Conservation (phyloP, 1,140 invertebrate species). For the Paralvinella palmiformis region DNA sequence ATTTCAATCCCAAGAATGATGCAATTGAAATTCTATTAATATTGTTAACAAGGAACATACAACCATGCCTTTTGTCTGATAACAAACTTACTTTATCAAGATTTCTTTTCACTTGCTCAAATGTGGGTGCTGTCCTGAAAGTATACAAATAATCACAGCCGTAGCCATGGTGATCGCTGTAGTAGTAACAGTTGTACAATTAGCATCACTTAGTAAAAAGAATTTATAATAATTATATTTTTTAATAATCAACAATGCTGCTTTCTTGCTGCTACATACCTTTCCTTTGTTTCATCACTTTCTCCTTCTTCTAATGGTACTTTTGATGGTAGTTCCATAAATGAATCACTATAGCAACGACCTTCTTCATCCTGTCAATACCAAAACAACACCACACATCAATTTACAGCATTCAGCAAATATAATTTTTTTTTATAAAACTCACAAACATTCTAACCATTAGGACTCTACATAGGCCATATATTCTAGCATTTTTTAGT, state of each 20-base stretch:
- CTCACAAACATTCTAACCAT: too few species aligned
- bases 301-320: background rate
- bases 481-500: too few species aligned
- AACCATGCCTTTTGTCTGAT: too few species aligned
- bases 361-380: constrained; percentile 81
- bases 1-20: too few species aligned
- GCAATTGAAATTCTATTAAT: too few species aligned
- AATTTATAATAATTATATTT: background rate
- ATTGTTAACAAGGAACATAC: too few species aligned
- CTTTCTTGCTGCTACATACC: constrained; percentile 22
- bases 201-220: background rate
- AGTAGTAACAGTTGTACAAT: background rate
- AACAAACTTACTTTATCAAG: constrained; percentile 48
- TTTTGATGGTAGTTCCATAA: constrained; percentile 73
- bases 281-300: background rate
- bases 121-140: constrained; percentile 46
- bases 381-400: background rate
- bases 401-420: background rate
- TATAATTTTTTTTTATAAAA: background rate
- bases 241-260: too few species aligned
- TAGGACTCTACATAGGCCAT: too few species aligned
- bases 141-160: constrained; percentile 14
- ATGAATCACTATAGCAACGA: constrained; percentile 89
- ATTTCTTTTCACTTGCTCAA: constrained; percentile 55
- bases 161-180: too few species aligned